Percentiles rank a stretch among this genome's conserved stretches.
These are phyloP conservation scores for Atta colombica DNA, from an alignment of 1,140 invertebrate species.

Conservation along the genomic window DNA sequence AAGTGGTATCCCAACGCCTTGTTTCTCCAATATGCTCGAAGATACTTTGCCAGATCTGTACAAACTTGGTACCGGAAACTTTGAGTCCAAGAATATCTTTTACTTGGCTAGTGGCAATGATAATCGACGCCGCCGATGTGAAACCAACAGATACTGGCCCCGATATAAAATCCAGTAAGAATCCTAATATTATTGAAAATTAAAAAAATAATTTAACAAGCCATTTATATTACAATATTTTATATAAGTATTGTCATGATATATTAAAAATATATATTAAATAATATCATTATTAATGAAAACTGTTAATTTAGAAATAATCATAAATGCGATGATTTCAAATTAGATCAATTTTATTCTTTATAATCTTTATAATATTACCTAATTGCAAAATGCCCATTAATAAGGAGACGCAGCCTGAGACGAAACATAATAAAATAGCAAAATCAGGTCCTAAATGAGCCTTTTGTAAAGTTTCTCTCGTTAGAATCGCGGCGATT, in stretches of 20 bases:
- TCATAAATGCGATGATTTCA: background rate
- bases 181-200: no score
- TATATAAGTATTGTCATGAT: no score
- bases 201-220: no score
- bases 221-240: background rate
- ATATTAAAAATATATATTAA: background rate
- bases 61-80: slow-evolving; percentile 89
- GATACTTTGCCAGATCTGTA: slow-evolving; percentile 88
- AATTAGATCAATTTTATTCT: background rate
- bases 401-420: slow-evolving; percentile 92
- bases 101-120: slow-evolving; percentile 94
- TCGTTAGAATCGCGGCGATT: slow-evolving; percentile 89
- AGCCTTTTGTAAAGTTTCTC: slow-evolving; percentile 88
- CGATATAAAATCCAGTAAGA: slow-evolving; percentile 95
- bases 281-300: background rate
- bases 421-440: slow-evolving; percentile 93
- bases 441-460: slow-evolving; percentile 91
- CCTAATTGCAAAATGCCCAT: slow-evolving; percentile 95
- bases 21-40: slow-evolving; percentile 90
- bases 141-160: slow-evolving; percentile 96
- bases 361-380: slow-evolving; percentile 79
- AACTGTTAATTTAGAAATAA: background rate
- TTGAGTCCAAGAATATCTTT: slow-evolving; percentile 92
- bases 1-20: slow-evolving; percentile 89
- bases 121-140: slow-evolving; percentile 95